A percentile compares a stretch with the other conserved stretches of the same genome.
These are phyloP conservation scores for Dipodomys ordii DNA, from an alignment of 2,113 vertebrate genomes.

Conservation along the genomic window DNA sequence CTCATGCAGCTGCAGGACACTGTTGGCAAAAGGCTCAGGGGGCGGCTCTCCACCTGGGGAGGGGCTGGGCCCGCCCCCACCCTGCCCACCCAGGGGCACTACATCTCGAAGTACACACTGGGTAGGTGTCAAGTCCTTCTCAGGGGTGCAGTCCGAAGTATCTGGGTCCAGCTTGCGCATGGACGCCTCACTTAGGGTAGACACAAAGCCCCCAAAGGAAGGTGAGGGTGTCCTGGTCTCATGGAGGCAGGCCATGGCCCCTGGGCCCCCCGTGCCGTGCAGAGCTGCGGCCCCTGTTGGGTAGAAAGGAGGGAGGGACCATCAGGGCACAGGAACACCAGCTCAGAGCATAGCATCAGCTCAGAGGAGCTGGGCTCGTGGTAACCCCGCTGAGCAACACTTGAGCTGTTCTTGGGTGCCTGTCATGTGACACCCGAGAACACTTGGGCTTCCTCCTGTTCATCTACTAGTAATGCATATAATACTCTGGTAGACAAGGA, in stretches of 20 bases:
- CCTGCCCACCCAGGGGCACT: conserved; percentile 91
- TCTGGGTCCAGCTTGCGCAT: conserved; percentile 92
- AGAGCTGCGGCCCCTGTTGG: conserved; percentile 52
- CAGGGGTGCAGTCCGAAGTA: conserved; percentile 93
- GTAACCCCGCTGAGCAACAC: neutral
- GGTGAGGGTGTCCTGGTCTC: conserved; percentile 94
- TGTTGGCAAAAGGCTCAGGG: conserved; percentile 93
- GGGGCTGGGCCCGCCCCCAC: conserved; percentile 85
- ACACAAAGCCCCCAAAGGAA: conserved; percentile 93
- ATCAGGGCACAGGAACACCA: neutral
- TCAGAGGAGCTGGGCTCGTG: neutral
- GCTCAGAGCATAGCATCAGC: neutral
- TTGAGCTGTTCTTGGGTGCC: neutral
- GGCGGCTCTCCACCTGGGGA: conserved; percentile 91
- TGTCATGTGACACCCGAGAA: neutral
- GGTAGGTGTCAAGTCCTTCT: conserved; percentile 95
- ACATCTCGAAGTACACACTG: conserved; percentile 97
- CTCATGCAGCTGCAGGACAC: conserved; percentile 94
- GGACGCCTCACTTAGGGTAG: conserved; percentile 91
- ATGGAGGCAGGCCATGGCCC: conserved; percentile 93
- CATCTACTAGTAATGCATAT: neutral
- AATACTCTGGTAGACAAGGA: neutral
- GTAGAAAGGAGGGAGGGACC: neutral
- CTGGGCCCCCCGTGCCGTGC: conserved; percentile 48
- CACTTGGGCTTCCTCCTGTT: neutral